Percentiles rank a stretch among this genome's conserved stretches.
Conservation (phyloP, 2,888 invertebrate genomes). For the Watsonalla binaria region DNA sequence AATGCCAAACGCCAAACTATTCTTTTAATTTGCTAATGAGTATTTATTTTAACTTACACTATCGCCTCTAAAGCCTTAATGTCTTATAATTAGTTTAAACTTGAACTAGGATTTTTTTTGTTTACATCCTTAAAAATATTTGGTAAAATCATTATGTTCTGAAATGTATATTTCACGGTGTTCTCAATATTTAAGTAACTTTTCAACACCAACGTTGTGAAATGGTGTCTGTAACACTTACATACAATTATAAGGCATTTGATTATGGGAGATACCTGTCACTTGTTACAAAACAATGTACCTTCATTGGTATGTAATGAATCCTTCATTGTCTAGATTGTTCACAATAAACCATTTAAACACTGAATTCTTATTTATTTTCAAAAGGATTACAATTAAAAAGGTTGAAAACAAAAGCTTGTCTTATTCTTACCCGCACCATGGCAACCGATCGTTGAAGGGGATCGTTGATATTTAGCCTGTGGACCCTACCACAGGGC, state of each 20-base stretch:
- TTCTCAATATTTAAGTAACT: not conserved
- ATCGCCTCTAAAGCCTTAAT: too few relatives aligned
- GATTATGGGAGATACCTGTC: conserved; percentile 58
- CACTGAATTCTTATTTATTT: conserved; percentile 75
- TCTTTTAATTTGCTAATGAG: too few relatives aligned
- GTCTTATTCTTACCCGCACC: conserved; percentile 72
- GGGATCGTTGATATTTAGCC: conserved; percentile 13
- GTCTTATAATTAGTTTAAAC: too few relatives aligned
- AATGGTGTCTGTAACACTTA: conserved; percentile 1
- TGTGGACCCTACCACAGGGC: conserved; percentile 35
- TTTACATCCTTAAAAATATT: too few relatives aligned
- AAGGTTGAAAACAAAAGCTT: conserved; percentile 50
- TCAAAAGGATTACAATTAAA: conserved; percentile 53
- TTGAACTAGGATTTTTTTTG: too few relatives aligned
- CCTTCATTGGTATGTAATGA: conserved; percentile 51
- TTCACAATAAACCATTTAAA: conserved; percentile 66
- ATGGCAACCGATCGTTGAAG: conserved; percentile 22
- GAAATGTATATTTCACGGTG: too few relatives aligned
- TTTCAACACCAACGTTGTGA: not conserved
- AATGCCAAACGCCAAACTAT: not conserved
- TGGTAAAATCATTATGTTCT: too few relatives aligned
- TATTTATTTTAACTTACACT: too few relatives aligned
- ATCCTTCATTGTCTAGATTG: conserved; percentile 44
- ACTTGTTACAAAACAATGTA: conserved; percentile 30
- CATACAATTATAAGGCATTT: conserved; percentile 8